Conservation (phyloP, 2,797 vertebrate genomes). For the Enteromius thamalakanensis region DNA sequence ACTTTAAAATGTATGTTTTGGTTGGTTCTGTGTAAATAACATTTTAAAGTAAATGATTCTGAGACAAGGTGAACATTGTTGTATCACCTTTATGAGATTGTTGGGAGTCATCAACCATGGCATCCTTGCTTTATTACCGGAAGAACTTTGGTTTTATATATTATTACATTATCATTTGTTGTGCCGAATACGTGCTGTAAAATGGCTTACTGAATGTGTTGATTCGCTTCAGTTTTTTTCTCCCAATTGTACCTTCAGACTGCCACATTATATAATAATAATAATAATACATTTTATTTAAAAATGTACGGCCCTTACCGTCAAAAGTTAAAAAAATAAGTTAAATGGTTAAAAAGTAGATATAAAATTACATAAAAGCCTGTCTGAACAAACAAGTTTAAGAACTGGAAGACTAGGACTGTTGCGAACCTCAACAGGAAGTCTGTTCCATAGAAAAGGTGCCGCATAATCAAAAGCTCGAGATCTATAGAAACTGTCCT, state of each 20-base stretch:
- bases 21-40: not conserved
- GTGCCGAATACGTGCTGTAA: not conserved
- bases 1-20: not conserved
- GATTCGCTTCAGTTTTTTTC: not conserved
- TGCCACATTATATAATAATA: not conserved
- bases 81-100: not conserved
- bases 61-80: not conserved
- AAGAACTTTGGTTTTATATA: not conserved
- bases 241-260: not conserved
- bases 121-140: not conserved
- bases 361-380: too few relatives aligned
- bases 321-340: too few relatives aligned
- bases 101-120: not conserved
- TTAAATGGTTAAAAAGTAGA: too few relatives aligned
- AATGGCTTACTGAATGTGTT: not conserved
- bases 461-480: too few relatives aligned
- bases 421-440: too few relatives aligned
- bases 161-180: not conserved
- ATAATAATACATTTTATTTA: too few relatives aligned
- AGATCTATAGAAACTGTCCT: too few relatives aligned
- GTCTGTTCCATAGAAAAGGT: too few relatives aligned
- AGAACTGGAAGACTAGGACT: too few relatives aligned
- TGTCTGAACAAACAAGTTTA: too few relatives aligned
- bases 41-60: not conserved
- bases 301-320: too few relatives aligned